phyloP scores from a whole-genome alignment of 2,888 invertebrate species.

The Dioctria rufipes region DNA sequence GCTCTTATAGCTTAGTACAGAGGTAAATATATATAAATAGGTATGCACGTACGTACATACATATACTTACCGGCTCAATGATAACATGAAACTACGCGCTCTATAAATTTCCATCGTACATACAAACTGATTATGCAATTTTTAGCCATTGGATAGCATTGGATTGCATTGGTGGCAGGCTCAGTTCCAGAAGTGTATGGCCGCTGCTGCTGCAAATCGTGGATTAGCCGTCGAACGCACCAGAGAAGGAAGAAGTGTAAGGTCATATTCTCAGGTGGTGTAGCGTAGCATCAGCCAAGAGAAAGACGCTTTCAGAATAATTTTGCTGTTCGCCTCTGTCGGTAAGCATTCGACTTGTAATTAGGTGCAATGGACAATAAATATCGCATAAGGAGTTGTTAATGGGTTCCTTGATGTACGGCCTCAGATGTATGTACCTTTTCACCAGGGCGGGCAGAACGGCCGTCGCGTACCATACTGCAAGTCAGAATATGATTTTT shows the following conservation, averaged over 20 bases:
- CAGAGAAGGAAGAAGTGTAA: conserved; percentile 3
- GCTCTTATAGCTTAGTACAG: neutral
- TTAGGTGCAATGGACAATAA: conserved; percentile 47
- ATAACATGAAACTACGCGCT: conserved; percentile 53
- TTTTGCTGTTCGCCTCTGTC: neutral
- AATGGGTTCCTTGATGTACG: conserved; percentile 17
- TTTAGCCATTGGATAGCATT: conserved; percentile 27
- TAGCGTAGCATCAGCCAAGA: neutral
- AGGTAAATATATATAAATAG: no score
- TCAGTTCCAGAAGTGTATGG: neutral
- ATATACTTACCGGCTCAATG: conserved; percentile 8
- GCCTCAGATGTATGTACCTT: neutral
- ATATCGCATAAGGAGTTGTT: conserved; percentile 49
- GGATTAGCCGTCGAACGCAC: conserved; percentile 25
- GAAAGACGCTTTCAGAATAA: neutral
- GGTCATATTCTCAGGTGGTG: conserved; percentile 31
- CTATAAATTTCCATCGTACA: conserved; percentile 50
- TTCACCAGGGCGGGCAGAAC: neutral
- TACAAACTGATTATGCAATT: conserved; percentile 50
- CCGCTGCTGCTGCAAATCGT: neutral
- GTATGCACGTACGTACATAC: no score
- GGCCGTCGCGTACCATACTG: neutral
- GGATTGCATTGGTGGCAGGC: neutral
- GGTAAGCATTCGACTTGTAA: conserved; percentile 32
- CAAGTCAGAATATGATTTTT: conserved; percentile 39